Conservation (phyloP, 2,888 invertebrate species). For the Elmis aenea region DNA sequence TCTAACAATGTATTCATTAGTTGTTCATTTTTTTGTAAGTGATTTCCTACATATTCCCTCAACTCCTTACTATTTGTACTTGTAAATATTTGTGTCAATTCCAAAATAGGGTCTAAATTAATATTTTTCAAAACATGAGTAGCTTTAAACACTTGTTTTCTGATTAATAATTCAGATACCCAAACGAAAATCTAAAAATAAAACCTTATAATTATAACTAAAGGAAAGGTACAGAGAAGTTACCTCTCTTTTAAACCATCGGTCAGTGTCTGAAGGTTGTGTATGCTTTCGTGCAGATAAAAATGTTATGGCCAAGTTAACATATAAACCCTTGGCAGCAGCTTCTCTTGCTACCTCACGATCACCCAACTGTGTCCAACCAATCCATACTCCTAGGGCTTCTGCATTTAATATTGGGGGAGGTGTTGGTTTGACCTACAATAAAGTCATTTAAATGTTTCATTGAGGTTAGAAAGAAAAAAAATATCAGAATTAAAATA, state of each 20-base stretch:
- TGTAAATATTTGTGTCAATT: constrained; percentile 55
- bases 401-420: constrained; percentile 38
- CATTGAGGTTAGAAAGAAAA: constrained; percentile 2
- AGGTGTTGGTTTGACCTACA: constrained; percentile 28
- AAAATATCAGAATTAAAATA: constrained; percentile 1
- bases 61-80: constrained; percentile 55
- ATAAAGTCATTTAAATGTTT: neutral
- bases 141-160: constrained; percentile 61
- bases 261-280: constrained; percentile 49
- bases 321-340: constrained; percentile 61
- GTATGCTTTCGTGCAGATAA: constrained; percentile 54
- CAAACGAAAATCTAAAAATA: constrained; percentile 55
- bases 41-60: constrained; percentile 62
- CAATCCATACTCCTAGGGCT: constrained; percentile 53
- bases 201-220: too few relatives aligned
- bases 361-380: constrained; percentile 59
- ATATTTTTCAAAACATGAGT: constrained; percentile 60
- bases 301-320: constrained; percentile 56
- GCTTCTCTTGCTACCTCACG: constrained; percentile 64
- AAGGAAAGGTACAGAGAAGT: too few relatives aligned
- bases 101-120: constrained; percentile 54
- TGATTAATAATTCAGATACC: constrained; percentile 57
- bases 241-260: constrained; percentile 57
- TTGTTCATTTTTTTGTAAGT: constrained; percentile 52
- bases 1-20: too few relatives aligned